Conservation (phyloP, 1,140 invertebrate species). For the Calliphora vicina region DNA sequence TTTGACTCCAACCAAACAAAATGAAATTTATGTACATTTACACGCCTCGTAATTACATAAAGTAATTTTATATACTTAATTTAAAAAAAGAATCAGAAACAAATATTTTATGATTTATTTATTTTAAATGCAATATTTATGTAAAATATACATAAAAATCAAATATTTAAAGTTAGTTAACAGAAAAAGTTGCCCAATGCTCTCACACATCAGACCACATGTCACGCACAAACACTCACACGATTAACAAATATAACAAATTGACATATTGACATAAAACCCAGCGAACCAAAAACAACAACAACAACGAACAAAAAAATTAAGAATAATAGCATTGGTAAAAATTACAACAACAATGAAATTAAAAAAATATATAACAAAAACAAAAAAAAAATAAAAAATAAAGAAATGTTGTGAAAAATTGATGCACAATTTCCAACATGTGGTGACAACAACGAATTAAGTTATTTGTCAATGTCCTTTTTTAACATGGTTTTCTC, state of each 20-base stretch:
- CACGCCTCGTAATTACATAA: too few relatives aligned
- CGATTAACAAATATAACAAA: constrained; percentile 11
- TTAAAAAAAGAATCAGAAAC: too few relatives aligned
- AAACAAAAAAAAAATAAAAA: neutral
- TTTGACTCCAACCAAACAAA: too few relatives aligned
- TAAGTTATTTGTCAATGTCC: constrained; percentile 33
- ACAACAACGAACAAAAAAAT: neutral
- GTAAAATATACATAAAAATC: neutral
- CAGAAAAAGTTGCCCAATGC: neutral
- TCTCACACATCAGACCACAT: neutral
- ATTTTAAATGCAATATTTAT: neutral
- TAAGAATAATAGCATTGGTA: constrained; percentile 5
- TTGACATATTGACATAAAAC: constrained; percentile 32
- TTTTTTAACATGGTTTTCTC: constrained; percentile 5
- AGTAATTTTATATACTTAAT: too few relatives aligned
- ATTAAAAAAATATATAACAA: too few relatives aligned
- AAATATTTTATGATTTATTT: too few relatives aligned
- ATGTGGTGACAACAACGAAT: constrained; percentile 32
- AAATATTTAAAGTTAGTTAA: neutral
- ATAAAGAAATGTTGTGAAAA: neutral
- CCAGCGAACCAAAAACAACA: neutral
- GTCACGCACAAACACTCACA: neutral
- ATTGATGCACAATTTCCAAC: constrained; percentile 33
- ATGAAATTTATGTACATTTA: too few relatives aligned
- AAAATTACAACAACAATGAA: neutral